Evolutionary conservation across 2,113 vertebrate genomes (phyloP).

Genomic region (Tyrannus savana): DNA sequence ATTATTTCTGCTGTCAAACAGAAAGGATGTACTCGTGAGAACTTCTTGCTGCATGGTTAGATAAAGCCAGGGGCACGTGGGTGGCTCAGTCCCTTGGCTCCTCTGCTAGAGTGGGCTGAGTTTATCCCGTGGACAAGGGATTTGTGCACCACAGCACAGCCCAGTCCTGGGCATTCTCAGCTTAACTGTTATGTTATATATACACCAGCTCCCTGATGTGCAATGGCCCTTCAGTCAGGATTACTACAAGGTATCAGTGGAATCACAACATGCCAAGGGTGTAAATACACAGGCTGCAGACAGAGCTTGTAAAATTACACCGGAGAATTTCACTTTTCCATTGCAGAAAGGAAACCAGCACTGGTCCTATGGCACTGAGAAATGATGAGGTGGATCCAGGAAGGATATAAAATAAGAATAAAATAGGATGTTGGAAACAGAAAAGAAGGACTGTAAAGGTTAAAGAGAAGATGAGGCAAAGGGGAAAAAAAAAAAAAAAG

Average conservation of each 20-base stretch:
- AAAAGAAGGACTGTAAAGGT: background rate
- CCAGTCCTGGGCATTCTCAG: background rate
- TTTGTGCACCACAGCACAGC: background rate
- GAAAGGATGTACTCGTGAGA: background rate
- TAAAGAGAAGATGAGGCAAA: background rate
- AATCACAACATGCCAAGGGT: background rate
- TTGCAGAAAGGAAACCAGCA: background rate
- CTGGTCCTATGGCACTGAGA: accelerated
- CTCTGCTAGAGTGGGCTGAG: background rate
- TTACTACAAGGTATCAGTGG: background rate
- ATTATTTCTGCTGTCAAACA: background rate
- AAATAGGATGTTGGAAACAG: background rate
- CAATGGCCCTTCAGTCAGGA: background rate
- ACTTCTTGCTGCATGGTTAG: background rate
- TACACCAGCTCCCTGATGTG: background rate
- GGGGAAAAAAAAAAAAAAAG: background rate
- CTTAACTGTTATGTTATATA: too few species aligned
- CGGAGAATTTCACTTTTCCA: background rate
- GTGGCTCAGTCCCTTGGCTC: accelerated
- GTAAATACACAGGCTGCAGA: background rate
- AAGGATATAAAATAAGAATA: background rate
- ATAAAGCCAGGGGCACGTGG: background rate
- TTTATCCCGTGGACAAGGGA: accelerated
- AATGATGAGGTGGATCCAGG: background rate
- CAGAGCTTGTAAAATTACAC: background rate